These are phyloP conservation scores for Stenodema calcarata DNA, from an alignment of 2,888 invertebrate species.

Conservation along the genomic window DNA sequence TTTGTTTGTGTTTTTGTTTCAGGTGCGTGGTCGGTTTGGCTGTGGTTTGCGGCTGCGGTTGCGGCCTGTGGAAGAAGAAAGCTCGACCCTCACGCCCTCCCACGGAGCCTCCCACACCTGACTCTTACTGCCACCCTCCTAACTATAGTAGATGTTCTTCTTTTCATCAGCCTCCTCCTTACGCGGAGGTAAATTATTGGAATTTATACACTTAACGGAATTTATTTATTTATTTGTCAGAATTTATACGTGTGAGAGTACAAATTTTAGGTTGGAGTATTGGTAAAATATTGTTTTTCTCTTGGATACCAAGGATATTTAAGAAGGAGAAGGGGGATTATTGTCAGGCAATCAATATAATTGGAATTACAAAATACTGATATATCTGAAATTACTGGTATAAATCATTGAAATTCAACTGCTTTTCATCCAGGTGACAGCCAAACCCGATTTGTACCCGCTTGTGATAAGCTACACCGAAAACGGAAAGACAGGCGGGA, in stretches of 20 bases:
- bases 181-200: slow-evolving; percentile 78
- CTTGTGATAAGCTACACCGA: slow-evolving; percentile 80
- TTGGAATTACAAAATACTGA: too few species aligned
- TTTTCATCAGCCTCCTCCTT: slow-evolving; percentile 83
- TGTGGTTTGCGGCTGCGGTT: slow-evolving; percentile 62
- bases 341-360: too few species aligned
- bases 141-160: slow-evolving; percentile 85
- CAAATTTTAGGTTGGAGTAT: too few species aligned
- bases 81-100: slow-evolving; percentile 60
- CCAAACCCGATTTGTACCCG: slow-evolving; percentile 85
- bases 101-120: slow-evolving; percentile 79
- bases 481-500: slow-evolving; percentile 71
- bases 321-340: too few species aligned
- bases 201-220: too few species aligned
- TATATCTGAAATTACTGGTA: too few species aligned
- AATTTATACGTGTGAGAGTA: too few species aligned
- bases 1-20: background rate
- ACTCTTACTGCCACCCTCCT: slow-evolving; percentile 82
- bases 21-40: slow-evolving; percentile 69
- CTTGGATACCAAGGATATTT: too few species aligned
- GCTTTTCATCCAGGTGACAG: slow-evolving; percentile 72
- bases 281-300: too few species aligned
- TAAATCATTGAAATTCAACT: too few species aligned
- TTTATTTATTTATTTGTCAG: too few species aligned
- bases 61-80: slow-evolving; percentile 55